Conservation (phyloP, 1,140 invertebrate species). For the Caenorhabditis brenneri region DNA sequence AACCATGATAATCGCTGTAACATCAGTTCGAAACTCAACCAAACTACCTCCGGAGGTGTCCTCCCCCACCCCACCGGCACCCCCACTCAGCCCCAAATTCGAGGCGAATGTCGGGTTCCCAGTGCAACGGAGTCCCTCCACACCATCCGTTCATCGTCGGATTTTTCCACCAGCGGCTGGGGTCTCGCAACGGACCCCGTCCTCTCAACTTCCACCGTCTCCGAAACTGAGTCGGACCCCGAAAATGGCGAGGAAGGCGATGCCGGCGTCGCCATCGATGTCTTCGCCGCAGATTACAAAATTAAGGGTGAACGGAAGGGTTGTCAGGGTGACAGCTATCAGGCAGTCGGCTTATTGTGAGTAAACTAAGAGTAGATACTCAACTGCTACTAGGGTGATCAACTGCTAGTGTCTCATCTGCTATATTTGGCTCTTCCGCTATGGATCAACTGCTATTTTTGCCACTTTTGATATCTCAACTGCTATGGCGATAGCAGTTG, state of each 20-base stretch:
- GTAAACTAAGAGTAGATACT: background rate
- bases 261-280: constrained; percentile 3
- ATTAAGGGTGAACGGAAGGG: background rate
- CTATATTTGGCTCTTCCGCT: no score
- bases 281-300: background rate
- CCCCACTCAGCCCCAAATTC: background rate
- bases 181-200: background rate
- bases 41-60: background rate
- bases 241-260: constrained; percentile 16
- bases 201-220: constrained; percentile 11
- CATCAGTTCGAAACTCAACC: background rate
- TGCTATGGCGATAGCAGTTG: no score
- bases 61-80: background rate
- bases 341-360: constrained; percentile 46
- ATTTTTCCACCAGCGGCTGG: background rate
- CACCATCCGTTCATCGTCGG: constrained; percentile 6
- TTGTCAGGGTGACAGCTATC: constrained; percentile 25
- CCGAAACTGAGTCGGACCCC: constrained; percentile 28
- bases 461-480: no score
- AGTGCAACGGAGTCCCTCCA: background rate
- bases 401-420: no score
- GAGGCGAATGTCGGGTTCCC: constrained; percentile 2
- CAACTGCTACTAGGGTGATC: no score
- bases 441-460: no score
- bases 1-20: background rate